phyloP scores from a whole-genome alignment of 2,797 vertebrate species.

The Brachyalestes nurse region DNA sequence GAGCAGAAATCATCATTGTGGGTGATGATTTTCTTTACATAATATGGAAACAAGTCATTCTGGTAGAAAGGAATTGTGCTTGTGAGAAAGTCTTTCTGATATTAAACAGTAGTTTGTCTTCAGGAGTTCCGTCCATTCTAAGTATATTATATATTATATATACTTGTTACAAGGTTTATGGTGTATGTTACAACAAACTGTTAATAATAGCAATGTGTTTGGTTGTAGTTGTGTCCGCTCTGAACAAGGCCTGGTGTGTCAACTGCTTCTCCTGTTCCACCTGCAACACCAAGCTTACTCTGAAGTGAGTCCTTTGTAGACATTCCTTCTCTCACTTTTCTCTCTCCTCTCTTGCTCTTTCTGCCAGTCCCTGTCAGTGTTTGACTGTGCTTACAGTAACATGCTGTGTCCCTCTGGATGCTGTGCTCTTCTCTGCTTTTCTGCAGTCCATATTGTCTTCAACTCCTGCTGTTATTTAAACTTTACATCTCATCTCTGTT shows the following conservation, averaged over 20 bases:
- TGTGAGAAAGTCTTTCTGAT: too few species aligned
- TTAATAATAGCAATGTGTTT: not conserved
- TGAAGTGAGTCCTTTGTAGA: conserved; percentile 88
- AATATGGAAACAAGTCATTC: too few species aligned
- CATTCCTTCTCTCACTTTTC: not conserved
- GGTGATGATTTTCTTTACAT: too few species aligned
- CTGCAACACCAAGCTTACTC: conserved; percentile 97
- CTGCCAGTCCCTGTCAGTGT: not conserved
- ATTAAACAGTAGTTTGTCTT: too few species aligned
- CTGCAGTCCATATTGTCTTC: not conserved
- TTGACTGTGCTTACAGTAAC: not conserved
- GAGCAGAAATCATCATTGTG: too few species aligned
- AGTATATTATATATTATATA: too few species aligned
- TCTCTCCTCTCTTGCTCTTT: not conserved
- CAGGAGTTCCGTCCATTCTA: too few species aligned
- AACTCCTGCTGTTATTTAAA: not conserved
- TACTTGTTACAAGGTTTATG: too few species aligned
- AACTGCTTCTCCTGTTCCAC: conserved; percentile 98
- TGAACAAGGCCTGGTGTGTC: conserved; percentile 99
- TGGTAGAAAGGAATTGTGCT: too few species aligned
- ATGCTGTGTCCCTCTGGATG: not conserved
- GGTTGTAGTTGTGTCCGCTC: conserved; percentile 91
- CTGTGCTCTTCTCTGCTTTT: not conserved
- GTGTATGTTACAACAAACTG: too few species aligned
- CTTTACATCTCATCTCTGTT: conserved; percentile 40